These are phyloP conservation scores for Parnassius orleans DNA, from an alignment of 2,888 invertebrate species.

Conservation along the genomic window DNA sequence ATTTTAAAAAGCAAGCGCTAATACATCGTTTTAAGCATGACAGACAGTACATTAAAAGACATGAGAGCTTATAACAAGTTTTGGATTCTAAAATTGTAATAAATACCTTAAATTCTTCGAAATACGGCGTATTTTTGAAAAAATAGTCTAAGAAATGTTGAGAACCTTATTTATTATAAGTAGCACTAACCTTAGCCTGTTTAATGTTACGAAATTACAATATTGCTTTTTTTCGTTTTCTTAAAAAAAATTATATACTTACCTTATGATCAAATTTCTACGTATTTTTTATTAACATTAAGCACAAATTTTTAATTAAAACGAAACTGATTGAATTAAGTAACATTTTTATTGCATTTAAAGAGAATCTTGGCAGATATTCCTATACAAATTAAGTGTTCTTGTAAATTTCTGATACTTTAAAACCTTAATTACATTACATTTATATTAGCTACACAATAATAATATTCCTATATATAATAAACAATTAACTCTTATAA, in stretches of 20 bases:
- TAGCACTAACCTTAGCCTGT: conserved; percentile 9
- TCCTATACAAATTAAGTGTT: too few species aligned
- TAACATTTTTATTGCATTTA: too few species aligned
- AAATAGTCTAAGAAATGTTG: conserved; percentile 16
- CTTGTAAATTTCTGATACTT: too few species aligned
- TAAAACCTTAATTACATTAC: too few species aligned
- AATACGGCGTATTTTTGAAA: conserved; percentile 14
- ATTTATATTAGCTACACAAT: too few species aligned
- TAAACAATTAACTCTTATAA: too few species aligned
- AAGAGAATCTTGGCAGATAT: too few species aligned
- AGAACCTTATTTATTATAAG: conserved; percentile 20
- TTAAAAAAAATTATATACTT: conserved; percentile 8
- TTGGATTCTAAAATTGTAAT: conserved; percentile 38
- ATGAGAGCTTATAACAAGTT: conserved; percentile 63
- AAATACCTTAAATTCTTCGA: conserved; percentile 35
- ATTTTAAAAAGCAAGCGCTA: conserved; percentile 31
- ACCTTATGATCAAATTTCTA: not conserved
- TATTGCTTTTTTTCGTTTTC: conserved; percentile 15
- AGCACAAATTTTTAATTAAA: too few species aligned
- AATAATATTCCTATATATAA: too few species aligned
- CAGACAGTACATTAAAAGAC: conserved; percentile 57
- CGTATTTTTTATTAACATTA: too few species aligned
- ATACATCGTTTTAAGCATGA: conserved; percentile 37
- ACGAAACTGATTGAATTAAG: too few species aligned
- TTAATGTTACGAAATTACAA: conserved; percentile 23